Conservation (phyloP, 1,140 invertebrate species). For the Drosophila lacertosa region DNA sequence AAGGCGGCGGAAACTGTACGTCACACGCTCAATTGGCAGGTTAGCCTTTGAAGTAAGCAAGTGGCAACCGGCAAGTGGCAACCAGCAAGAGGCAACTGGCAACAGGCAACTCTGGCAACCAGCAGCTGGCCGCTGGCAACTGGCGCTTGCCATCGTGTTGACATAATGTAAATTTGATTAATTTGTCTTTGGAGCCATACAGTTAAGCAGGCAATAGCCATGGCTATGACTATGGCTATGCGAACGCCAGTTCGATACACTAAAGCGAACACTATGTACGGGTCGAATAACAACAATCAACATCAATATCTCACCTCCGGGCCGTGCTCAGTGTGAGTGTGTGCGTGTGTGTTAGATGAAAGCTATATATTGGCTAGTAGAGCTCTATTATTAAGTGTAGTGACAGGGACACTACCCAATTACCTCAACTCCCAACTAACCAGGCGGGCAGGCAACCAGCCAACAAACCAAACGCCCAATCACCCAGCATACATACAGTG, state of each 20-base stretch:
- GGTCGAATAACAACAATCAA: constrained; percentile 32
- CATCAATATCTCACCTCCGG: constrained; percentile 39
- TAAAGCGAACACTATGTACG: background rate
- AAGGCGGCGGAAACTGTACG: constrained; percentile 13
- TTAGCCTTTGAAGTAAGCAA: constrained; percentile 8
- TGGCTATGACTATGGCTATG: no score
- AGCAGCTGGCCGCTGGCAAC: constrained; percentile 6
- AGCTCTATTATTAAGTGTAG: constrained; percentile 58
- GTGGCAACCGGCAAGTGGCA: constrained; percentile 3
- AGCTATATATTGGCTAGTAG: constrained; percentile 10
- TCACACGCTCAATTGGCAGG: constrained; percentile 30
- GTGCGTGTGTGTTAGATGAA: background rate
- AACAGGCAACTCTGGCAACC: constrained; percentile 4
- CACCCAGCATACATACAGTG: constrained; percentile 15
- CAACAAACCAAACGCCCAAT: constrained; percentile 2
- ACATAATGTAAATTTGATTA: constrained; percentile 74
- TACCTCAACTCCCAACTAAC: constrained; percentile 10
- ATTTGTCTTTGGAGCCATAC: constrained; percentile 32
- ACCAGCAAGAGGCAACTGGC: constrained; percentile 4
- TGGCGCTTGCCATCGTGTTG: constrained; percentile 28
- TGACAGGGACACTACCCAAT: constrained; percentile 22
- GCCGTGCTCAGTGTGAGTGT: background rate
- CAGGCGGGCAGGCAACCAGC: no score
- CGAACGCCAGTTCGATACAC: background rate
- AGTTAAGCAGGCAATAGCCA: constrained; percentile 3